Evolutionary conservation across 2,888 invertebrate genomes (phyloP), one percentile per base, ranked within the genome.

Genomic region (Sarcophaga variegata): DNA sequence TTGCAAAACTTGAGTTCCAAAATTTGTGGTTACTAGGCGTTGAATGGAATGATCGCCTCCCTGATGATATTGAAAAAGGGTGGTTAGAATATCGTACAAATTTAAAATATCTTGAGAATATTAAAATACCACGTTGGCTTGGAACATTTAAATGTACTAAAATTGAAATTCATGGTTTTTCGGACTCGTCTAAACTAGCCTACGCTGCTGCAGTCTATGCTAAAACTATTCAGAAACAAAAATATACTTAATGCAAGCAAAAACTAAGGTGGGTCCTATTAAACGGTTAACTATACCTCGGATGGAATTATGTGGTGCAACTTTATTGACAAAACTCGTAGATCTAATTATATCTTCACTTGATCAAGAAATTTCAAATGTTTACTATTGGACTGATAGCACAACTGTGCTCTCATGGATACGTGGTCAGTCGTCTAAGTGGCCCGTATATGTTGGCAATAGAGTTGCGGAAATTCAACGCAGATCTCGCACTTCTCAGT

Each of bases 381-480:
- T 78, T 22, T 64, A 45, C 4, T 75, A 64, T 17, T 86, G 79
- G 82, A 86, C 83, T 20, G 83, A 86, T 69, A 75, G 82, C 27
- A 77, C 83, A n/a, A 76, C 75, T 4, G 83, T 86, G 12, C 59
- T 86, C 25, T 60, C 76, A 17, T 86, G 83, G 83, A 83, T 86
- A 49, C 75, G 82, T 6, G 37, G 67, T 11, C 27, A 77, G 25
- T 64, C 77, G 22, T 64, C 71, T 11, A 63, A 27, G 12, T 83
- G 82, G 71, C 37, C 37, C 37, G 37, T 37, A 37, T 37, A 37
- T 37, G 37, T 37, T 37, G 37, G 37, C 37, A 37, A 37, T 37
- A 37, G 37, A 37, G 37, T 37, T 6, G 37, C 37, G 37, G 37
- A 37, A 37, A 37, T 37, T 47, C 60, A 37, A 37, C 37, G 37